Evolutionary conservation across 2,888 invertebrate species (phyloP).

Genomic region (Ariolimax columbianus): DNA sequence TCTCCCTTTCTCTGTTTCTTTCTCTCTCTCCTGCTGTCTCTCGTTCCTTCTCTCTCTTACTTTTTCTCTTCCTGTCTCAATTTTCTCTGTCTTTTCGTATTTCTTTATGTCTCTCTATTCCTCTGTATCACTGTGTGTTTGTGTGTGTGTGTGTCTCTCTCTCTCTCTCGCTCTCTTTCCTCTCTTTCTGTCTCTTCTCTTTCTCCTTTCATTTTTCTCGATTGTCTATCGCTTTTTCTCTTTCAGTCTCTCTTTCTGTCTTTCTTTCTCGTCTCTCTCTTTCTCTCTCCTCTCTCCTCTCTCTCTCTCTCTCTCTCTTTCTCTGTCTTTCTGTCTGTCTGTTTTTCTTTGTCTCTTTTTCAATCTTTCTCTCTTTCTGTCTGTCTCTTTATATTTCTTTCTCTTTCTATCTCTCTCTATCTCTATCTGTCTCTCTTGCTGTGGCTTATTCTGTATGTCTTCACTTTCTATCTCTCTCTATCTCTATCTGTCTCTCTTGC

Average conservation of each 20-base stretch:
- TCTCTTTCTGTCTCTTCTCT: not conserved
- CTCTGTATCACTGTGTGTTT: no score
- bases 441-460: not conserved
- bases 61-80: no score
- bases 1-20: no score
- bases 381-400: not conserved
- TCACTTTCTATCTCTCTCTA: not conserved
- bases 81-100: no score
- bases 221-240: not conserved
- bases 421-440: not conserved
- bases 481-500: not conserved
- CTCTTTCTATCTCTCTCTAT: not conserved
- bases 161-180: not conserved
- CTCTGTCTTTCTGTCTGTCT: no score
- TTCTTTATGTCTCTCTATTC: no score
- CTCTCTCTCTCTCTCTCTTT: no score
- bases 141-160: no score
- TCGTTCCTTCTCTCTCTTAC: no score
- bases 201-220: not conserved
- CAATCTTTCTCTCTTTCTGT: not conserved
- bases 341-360: not conserved
- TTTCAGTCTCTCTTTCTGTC: no score
- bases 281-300: no score
- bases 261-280: not conserved
- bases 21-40: no score